Evolutionary conservation across 2,113 vertebrate genomes (phyloP), one percentile per base, ranked within the genome.

Genomic region (Clarias macrocephalus): DNA sequence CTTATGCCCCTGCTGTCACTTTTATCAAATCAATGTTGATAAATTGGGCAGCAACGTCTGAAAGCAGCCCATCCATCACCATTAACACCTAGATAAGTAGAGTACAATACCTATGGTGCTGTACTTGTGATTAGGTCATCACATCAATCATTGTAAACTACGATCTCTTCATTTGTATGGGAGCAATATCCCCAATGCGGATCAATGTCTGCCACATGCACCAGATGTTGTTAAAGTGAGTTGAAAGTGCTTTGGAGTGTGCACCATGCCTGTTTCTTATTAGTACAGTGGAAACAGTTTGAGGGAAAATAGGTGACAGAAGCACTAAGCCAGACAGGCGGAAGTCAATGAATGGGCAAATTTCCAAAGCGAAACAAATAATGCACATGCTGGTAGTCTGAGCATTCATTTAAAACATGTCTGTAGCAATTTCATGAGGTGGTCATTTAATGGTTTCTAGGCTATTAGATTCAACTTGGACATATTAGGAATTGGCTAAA

Each of bases 191-290:
- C 60, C 28, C n/a, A 56, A 63, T 42, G 56, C 25, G 11, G 23
- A 3, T 70, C 37, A 25, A n/a, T 81, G 57, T 23, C 30, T 84
- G 48, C 19, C 19, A 12, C 82, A 83, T 83, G 18, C 82, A 54
- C 81, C 37, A 56, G 56, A 42, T 28, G 21, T 62, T 84, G 52
- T 48, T 57, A 19, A 60, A 66, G 59, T 30, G 59, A 77, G 59
- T 48, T 89, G 8, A 10, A 88, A 77, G 33, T 80, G 33, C 13
- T 86, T 80, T 88, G n/a, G 59, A 79, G 42, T 5, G 21, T 37
- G 33, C 3, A 83, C 15, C 56, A 87, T 63, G 89, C 81, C 92
- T 93, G 94, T 92, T 89, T 90, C 88, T 91, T 92, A 93, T 93
- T 94, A 94, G 90, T 92, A 82, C 91, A 91, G 89, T 91, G 57